phyloP scores from a whole-genome alignment of 1,140 invertebrate genomes.

The Hirudo medicinalis region DNA sequence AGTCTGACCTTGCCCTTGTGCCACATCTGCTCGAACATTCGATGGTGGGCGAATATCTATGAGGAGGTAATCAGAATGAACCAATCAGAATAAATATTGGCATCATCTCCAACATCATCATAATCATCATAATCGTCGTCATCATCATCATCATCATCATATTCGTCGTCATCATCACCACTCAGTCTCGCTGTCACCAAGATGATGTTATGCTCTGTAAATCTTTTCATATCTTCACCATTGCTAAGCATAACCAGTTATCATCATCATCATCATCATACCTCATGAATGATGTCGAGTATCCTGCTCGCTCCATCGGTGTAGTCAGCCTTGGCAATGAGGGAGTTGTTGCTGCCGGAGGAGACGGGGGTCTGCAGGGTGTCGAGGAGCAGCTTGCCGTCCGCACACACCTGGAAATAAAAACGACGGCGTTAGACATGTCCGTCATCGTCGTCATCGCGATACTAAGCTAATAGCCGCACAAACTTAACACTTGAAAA shows the following conservation, averaged over 20 bases:
- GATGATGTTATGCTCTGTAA: not conserved
- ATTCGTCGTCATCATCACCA: no score
- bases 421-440: not conserved
- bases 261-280: conserved; percentile 25
- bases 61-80: not conserved
- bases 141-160: no score
- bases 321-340: conserved; percentile 65
- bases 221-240: not conserved
- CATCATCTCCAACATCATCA: no score
- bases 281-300: conserved; percentile 47
- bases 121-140: no score
- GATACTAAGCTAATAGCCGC: no score
- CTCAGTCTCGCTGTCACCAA: not conserved
- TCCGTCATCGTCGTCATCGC: not conserved
- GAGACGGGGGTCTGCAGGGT: conserved; percentile 40
- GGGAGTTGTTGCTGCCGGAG: conserved; percentile 57
- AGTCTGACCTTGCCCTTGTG: conserved; percentile 81
- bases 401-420: conserved; percentile 38
- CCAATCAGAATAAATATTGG: not conserved
- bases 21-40: conserved; percentile 81
- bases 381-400: conserved; percentile 43
- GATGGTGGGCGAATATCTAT: conserved; percentile 76
- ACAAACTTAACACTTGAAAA: no score
- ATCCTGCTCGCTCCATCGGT: conserved; percentile 59
- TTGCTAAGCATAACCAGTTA: not conserved